Conservation (phyloP, 1,140 invertebrate species). For the Sminthurides bifidus region DNA sequence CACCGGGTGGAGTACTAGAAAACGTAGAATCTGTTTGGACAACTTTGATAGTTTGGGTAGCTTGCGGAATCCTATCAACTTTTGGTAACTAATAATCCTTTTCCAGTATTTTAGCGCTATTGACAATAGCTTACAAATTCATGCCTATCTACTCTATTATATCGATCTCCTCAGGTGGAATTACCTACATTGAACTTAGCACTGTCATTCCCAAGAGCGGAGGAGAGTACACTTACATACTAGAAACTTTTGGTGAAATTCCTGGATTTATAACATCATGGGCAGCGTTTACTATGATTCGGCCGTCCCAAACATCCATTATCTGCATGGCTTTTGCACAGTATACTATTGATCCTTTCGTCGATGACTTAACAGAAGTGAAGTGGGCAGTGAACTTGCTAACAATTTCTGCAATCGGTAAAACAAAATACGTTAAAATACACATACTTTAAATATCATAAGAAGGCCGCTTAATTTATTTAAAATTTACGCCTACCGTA, state of each 20-base stretch:
- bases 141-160: not conserved
- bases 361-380: slow-evolving; percentile 34
- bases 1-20: slow-evolving; percentile 64
- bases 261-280: slow-evolving; percentile 67
- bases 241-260: slow-evolving; percentile 56
- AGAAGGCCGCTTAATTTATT: not conserved
- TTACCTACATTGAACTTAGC: slow-evolving; percentile 17
- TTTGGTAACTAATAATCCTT: slow-evolving; percentile 59
- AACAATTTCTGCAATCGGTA: slow-evolving; percentile 3
- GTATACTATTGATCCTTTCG: slow-evolving; percentile 35
- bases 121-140: not conserved
- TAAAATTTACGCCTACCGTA: too few species aligned
- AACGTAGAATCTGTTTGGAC: slow-evolving; percentile 69
- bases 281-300: slow-evolving; percentile 39
- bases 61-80: slow-evolving; percentile 67
- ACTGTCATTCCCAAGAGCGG: slow-evolving; percentile 63
- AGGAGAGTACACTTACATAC: slow-evolving; percentile 67
- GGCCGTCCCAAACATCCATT: slow-evolving; percentile 33
- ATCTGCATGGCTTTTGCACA: slow-evolving; percentile 40
- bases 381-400: slow-evolving; percentile 33
- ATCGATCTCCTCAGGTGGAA: slow-evolving; percentile 10
- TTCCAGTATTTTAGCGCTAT: too few species aligned
- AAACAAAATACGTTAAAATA: not conserved
- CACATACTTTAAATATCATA: not conserved
- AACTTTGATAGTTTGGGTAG: slow-evolving; percentile 66